A percentile compares a stretch with the other conserved stretches of the same genome.
Evolutionary conservation across 1,140 invertebrate genomes (phyloP).

Genomic region (Temnothorax longispinosus): DNA sequence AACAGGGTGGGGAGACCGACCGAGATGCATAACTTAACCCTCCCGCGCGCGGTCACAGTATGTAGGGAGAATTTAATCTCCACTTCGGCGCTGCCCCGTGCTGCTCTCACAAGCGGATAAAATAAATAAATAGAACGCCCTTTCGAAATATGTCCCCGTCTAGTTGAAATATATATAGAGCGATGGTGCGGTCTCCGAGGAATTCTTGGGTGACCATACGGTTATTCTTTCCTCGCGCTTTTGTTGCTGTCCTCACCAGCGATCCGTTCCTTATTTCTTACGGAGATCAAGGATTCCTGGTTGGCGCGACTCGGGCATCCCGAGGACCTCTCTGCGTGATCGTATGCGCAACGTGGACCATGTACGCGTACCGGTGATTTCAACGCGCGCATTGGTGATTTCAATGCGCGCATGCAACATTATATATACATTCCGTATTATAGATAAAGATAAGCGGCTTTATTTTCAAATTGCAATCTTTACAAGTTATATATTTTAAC

Average conservation of each 20-base stretch:
- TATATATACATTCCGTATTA: not conserved
- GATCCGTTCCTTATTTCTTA: conserved; percentile 52
- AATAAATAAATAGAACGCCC: conserved; percentile 75
- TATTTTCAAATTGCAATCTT: not conserved
- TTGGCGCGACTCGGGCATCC: conserved; percentile 48
- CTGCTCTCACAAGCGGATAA: conserved; percentile 62
- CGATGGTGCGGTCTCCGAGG: conserved; percentile 59
- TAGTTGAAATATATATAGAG: conserved; percentile 76
- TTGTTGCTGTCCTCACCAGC: conserved; percentile 49
- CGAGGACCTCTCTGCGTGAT: conserved; percentile 18
- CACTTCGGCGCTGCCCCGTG: conserved; percentile 36
- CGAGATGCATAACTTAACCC: conserved; percentile 77
- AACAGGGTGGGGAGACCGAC: conserved; percentile 56
- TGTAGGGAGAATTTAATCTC: conserved; percentile 75
- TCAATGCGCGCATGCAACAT: conserved; percentile 25
- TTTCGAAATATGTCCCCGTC: conserved; percentile 76
- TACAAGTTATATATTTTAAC: not conserved
- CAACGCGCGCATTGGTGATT: conserved; percentile 16
- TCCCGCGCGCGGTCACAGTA: conserved; percentile 58
- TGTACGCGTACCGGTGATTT: not conserved
- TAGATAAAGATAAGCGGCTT: not conserved
- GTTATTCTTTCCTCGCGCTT: conserved; percentile 54
- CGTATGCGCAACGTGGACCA: conserved; percentile 9
- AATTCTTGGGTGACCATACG: conserved; percentile 52
- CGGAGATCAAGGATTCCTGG: conserved; percentile 65